Percentiles rank a stretch among this genome's conserved stretches.
These are phyloP conservation scores for Valencia hispanica DNA, from an alignment of 2,797 vertebrate genomes.

Conservation along the genomic window DNA sequence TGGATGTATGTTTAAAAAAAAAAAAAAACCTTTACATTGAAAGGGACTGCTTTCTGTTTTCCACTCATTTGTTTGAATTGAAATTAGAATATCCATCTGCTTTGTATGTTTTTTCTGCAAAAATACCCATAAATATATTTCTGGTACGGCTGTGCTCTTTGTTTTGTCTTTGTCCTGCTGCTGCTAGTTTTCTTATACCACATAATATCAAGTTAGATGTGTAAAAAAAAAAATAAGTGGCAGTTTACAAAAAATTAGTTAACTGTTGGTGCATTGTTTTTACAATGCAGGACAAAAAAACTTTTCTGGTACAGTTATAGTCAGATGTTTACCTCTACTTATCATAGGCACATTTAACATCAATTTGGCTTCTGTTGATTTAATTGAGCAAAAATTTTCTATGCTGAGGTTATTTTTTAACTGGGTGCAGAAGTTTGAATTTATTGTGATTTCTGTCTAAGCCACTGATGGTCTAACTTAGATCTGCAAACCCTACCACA, in stretches of 20 bases:
- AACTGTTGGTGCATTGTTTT: too few relatives aligned
- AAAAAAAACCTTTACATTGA: constrained; percentile 53
- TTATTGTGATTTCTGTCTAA: background rate
- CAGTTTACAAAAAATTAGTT: background rate
- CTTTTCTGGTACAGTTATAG: background rate
- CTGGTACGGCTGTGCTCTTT: constrained; percentile 54
- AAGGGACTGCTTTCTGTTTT: constrained; percentile 63
- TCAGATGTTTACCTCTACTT: background rate
- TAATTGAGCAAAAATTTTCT: background rate
- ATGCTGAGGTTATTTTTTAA: background rate
- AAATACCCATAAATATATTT: constrained; percentile 78
- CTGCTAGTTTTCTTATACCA: too few relatives aligned
- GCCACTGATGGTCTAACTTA: background rate
- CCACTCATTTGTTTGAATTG: constrained; percentile 62
- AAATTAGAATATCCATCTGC: constrained; percentile 77
- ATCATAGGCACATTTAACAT: background rate
- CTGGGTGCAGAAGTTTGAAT: background rate
- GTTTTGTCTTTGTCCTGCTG: background rate
- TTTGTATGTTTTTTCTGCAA: constrained; percentile 82
- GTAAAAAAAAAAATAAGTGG: too few relatives aligned
- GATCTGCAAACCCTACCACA: background rate
- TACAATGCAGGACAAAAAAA: background rate
- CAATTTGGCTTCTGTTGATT: background rate
- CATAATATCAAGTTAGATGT: too few relatives aligned
- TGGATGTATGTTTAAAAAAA: constrained; percentile 62